Evolutionary conservation across 2,113 vertebrate genomes (phyloP), one percentile per base, ranked within the genome.

Genomic region (Sialia sialis): DNA sequence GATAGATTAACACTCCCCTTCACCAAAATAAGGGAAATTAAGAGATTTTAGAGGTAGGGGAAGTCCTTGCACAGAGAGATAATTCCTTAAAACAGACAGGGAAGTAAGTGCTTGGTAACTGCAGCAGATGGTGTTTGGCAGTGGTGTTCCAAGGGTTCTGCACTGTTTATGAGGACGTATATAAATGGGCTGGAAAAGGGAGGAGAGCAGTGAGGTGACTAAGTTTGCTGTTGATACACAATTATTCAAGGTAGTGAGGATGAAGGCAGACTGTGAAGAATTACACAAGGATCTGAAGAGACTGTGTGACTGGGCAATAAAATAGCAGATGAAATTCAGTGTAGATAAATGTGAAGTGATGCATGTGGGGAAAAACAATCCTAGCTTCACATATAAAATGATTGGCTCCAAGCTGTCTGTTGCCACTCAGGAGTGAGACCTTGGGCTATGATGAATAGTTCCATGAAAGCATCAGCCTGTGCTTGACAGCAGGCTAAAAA

Each of bases 331-430:
- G 94, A 96, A 96, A 96, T 96, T 95, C 90, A 94, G 72, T 90
- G 92, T 94, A 96, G 96, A 96, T 94, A 93, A 96, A 96, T 83
- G 84, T 93, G 94, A 94, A 93, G 92, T 96, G 90, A 95, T 96
- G 88, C 85, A 88, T 91, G 95, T 93, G 90, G 63, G 87, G 92
- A 89, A 96, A 96, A 96, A 88, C 90, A 93, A 69, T 85, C 72
- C 92, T 94, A 92, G 90, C 75, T 92, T 91, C 87, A 93, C 72
- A 80, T 73, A 93, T 79, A 90, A 95, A 96, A 96, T 96, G 84
- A 96, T 96, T 90, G 90, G 87, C 88, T 96, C 92, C 92, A 84
- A 95, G 94, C 85, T 93, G 90, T 90, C 82, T 69, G 79, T 89
- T 94, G 49, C 75, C 59, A 95, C 90, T 96, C 90, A 94, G 67